phyloP scores from a whole-genome alignment of 2,888 invertebrate species.

The Agrotis puta region DNA sequence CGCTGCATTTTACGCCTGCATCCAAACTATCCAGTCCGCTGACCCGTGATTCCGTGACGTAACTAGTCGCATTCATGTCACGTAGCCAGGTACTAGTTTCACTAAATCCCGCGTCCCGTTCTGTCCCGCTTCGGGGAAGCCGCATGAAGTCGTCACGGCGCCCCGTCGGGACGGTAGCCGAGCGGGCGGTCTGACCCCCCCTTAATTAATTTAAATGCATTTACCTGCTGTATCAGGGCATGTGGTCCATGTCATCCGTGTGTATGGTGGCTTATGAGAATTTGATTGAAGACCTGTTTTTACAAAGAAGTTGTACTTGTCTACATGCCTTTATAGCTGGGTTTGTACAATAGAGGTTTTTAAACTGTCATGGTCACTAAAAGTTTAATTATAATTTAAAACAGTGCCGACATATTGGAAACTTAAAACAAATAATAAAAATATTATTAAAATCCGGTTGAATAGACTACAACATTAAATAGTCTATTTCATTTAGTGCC shows the following conservation, averaged over 20 bases:
- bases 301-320: constrained; percentile 7
- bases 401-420: too few species aligned
- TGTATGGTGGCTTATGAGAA: constrained; percentile 30
- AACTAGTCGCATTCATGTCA: constrained; percentile 62
- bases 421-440: too few species aligned
- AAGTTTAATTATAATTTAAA: too few species aligned
- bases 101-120: constrained; percentile 64
- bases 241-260: constrained; percentile 54
- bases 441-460: too few species aligned
- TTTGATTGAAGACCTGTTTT: constrained; percentile 22
- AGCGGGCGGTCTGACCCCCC: constrained; percentile 87
- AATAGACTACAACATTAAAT: too few species aligned
- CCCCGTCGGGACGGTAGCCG: constrained; percentile 85
- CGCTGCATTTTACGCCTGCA: constrained; percentile 33
- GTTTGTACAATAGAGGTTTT: neutral
- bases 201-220: constrained; percentile 89
- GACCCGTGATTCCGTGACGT: constrained; percentile 54
- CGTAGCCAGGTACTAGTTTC: constrained; percentile 70
- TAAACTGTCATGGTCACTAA: too few species aligned
- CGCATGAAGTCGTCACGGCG: constrained; percentile 89
- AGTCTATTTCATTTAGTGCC: too few species aligned
- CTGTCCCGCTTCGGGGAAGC: constrained; percentile 82
- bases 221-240: constrained; percentile 78
- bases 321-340: neutral
- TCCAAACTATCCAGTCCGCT: constrained; percentile 38